Base-by-base conservation (phyloP, 2,888 invertebrate genomes). In the Tryphoninae sp. region DNA sequence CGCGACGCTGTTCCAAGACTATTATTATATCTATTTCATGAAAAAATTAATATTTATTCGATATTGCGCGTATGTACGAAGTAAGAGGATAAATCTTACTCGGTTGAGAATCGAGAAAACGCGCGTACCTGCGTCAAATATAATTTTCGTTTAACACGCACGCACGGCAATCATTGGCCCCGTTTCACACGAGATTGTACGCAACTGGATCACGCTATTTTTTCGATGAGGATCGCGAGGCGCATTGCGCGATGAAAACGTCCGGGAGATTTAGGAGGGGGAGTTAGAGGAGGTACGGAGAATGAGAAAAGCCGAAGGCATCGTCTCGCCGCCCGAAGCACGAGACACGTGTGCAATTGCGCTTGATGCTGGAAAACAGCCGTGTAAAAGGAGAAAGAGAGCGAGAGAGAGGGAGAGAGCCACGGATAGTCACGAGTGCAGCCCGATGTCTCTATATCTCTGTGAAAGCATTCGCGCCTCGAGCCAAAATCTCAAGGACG, bases 401-500 rank as follows among this genome's bases (percentile, higher is more conserved):
- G 26, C 2, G 26, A 26, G 65, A 26, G 26, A 26, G 26, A 26
- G 65, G 55, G 40, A 42, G 19, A 64, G 61, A 73, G 33, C 19
- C 49, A 19, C 55, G 65, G 59, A 64, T 61, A 55, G 72, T 72
- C 78, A 68, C 68, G 65, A 62, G 80, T 62, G 26, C 13, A 16
- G 65, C 23, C 42, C 16, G 59, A 62, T 68, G 68, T 42, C 55
- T 62, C 62, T 77, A 67, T 77, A 58, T 68, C 62, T 40, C 6
- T 23, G 68, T 55, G 68, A 77, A 73, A 77, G 77, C 73, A 53
- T 62, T 73, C 73, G 40, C 73, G 77, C 81, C 73, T 73, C 49
- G 58, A 73, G 81, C 77, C 13, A 62, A 69, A 69, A 77, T 49
- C 77, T 69, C 81, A 81, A 81, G 77, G 81, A 81, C 73, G 77